These are phyloP conservation scores for Lethenteron reissneri DNA, from an alignment of 2,113 vertebrate genomes.

Conservation along the genomic window DNA sequence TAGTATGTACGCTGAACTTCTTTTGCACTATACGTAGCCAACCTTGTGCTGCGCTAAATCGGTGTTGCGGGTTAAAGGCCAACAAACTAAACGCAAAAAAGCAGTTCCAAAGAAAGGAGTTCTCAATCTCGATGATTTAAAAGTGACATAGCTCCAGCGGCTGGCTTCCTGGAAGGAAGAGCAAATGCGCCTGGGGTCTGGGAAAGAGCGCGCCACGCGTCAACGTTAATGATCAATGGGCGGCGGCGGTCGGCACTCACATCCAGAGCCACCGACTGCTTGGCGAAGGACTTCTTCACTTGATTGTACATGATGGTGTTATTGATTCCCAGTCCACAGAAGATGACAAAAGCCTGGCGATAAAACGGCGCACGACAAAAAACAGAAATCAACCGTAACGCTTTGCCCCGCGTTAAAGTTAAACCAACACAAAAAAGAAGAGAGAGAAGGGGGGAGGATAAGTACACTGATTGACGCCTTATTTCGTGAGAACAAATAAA, in stretches of 20 bases:
- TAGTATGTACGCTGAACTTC: too few species aligned
- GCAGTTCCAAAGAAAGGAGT: too few species aligned
- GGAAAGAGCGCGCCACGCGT: too few species aligned
- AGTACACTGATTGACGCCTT: not conserved
- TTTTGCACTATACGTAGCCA: too few species aligned
- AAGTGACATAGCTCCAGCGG: too few species aligned
- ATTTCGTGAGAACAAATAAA: not conserved
- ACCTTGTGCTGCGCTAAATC: too few species aligned
- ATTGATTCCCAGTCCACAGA: constrained; percentile 95
- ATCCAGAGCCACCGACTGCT: constrained; percentile 91
- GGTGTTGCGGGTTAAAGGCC: too few species aligned
- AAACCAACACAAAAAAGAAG: not conserved
- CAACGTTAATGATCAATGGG: not conserved
- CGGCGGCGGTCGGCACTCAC: constrained; percentile 28
- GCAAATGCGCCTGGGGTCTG: too few species aligned
- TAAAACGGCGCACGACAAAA: not conserved
- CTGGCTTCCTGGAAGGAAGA: too few species aligned
- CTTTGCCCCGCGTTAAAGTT: not conserved
- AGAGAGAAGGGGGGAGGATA: constrained; percentile 14
- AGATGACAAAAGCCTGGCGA: constrained; percentile 88
- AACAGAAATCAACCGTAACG: too few species aligned
- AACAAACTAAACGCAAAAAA: too few species aligned
- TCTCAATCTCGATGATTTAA: too few species aligned
- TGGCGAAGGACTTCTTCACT: constrained; percentile 98
- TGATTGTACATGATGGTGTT: constrained; percentile 99